Evolutionary conservation across 2,113 vertebrate genomes (phyloP), one percentile per base, ranked within the genome.

Genomic region (Oriolus oriolus): DNA sequence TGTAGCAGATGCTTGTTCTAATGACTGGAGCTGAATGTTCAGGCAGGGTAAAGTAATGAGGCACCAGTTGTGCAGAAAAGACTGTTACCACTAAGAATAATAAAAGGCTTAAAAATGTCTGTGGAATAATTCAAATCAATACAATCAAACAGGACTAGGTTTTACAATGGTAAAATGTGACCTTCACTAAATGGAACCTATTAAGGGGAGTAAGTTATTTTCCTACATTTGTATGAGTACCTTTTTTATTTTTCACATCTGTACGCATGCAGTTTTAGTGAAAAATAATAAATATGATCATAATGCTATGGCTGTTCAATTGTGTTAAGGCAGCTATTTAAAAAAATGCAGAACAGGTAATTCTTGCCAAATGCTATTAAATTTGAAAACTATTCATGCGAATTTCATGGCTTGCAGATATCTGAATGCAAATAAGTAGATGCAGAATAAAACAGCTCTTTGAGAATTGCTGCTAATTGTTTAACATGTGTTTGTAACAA

Each of bases 1-100:
- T 95, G 95, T 95, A 97, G 95, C 95, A 97, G 97, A 96, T 98
- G 97, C 97, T 97, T 97, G 75, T 95, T 97, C 93, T 97, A 96
- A 96, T 97, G 96, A 97, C 93, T 74, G 59, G 84, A 97, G 93
- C 93, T 87, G 91, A 96, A 95, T 94, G 90, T 97, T 98, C 95
- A 97, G 92, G 83, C 87, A 93, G 89, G 87, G 71, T 94, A 73
- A 95, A 79, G 92, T 97, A 97, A 96, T 95, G 87, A 97, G 90
- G 87, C 16, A 18, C 84, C 52, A 90, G 81, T 95, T 70, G 80
- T 76, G 37, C 79, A 83, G 60, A 77, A 91, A 89, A 87, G 73
- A 60, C 70, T 61, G 37, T 28, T 93, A 65, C 50, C 64, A 81
- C 79, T 75, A 95, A 89, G 85, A 96, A 93, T 97, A 93, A 95